Percentiles rank a stretch among this genome's conserved stretches.
These are phyloP conservation scores for Itoplectis maculator DNA, from an alignment of 2,888 invertebrate genomes.

Conservation along the genomic window DNA sequence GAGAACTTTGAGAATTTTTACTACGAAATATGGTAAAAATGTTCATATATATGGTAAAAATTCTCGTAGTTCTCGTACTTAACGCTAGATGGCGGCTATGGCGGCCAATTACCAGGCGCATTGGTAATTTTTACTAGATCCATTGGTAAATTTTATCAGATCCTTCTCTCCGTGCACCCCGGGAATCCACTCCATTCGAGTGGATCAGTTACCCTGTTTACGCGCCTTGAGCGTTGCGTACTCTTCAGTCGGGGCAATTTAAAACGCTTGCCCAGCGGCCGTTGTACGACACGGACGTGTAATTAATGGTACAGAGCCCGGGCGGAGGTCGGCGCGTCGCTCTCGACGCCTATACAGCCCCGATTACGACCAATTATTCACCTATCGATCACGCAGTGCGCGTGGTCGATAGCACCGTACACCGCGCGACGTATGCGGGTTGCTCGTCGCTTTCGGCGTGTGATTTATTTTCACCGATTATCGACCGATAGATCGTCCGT, in stretches of 20 bases:
- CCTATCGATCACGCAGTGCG: conserved; percentile 62
- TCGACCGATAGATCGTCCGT: conserved; percentile 52
- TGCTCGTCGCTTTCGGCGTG: conserved; percentile 41
- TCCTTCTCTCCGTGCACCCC: background rate
- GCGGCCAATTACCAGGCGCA: no score
- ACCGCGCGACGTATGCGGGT: conserved; percentile 22
- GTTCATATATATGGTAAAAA: no score
- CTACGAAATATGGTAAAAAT: no score
- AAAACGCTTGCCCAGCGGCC: conserved; percentile 8
- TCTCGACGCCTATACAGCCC: conserved; percentile 24
- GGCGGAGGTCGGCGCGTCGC: background rate
- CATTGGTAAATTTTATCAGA: no score
- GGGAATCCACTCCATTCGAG: conserved; percentile 4
- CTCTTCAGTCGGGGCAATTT: conserved; percentile 40
- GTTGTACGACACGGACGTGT: conserved; percentile 40
- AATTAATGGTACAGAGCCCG: conserved; percentile 42
- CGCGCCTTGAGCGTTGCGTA: conserved; percentile 3
- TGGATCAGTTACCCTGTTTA: background rate
- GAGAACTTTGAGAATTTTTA: no score
- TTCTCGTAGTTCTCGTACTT: no score
- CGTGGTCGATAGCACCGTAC: conserved; percentile 34
- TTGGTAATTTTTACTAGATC: no score
- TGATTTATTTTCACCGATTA: conserved; percentile 48
- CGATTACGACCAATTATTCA: conserved; percentile 67
- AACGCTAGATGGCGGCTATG: no score